Conservation (phyloP, 2,888 invertebrate genomes). For the Idaea aversata region DNA sequence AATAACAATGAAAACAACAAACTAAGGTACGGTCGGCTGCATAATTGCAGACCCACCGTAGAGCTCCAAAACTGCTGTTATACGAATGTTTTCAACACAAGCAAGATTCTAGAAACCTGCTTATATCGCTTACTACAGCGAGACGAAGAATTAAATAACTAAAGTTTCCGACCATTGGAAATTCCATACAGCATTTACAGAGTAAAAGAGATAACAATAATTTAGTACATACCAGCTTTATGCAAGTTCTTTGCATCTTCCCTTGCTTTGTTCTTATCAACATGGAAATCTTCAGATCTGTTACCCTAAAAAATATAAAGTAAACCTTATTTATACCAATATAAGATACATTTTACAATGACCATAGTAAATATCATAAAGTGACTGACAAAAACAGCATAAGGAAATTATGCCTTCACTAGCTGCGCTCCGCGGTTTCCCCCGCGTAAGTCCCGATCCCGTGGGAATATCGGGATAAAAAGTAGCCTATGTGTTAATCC, state of each 20-base stretch:
- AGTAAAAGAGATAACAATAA: slow-evolving; percentile 2
- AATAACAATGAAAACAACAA: slow-evolving; percentile 3
- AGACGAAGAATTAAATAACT: no score
- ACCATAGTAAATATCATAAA: no score
- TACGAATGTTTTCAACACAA: no score
- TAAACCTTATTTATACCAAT: background rate
- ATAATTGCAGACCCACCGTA: no score
- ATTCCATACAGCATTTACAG: background rate
- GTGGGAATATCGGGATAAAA: no score
- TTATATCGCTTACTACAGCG: no score
- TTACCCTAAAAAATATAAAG: slow-evolving; percentile 77
- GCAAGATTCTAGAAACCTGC: no score
- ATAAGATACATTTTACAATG: background rate
- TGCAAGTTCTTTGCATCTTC: slow-evolving; percentile 90
- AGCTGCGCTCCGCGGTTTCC: no score
- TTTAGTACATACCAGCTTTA: slow-evolving; percentile 83
- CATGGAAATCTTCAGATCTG: slow-evolving; percentile 88
- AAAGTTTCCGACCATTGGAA: background rate
- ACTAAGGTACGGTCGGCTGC: background rate
- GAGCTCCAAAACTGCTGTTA: no score
- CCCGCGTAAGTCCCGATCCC: no score
- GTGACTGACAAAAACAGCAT: background rate
- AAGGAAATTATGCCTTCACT: background rate
- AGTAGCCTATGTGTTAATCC: no score
- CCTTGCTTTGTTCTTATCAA: slow-evolving; percentile 86